Conservation (phyloP, 2,113 vertebrate genomes). For the Ovibos moschatus region DNA sequence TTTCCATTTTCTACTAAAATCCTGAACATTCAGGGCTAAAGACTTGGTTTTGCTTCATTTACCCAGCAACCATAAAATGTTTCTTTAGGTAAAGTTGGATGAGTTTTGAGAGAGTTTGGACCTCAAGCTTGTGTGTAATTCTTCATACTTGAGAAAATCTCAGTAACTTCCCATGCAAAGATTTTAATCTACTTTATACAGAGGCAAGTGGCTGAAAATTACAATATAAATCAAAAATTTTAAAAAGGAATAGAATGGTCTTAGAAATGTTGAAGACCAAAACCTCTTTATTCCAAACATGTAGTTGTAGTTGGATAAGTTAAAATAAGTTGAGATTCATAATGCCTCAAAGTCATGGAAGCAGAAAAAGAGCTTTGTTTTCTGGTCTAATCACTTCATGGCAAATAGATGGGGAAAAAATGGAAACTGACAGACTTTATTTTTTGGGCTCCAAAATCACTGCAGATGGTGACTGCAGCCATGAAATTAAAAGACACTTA, state of each 20-base stretch:
- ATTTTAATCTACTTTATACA: conserved; percentile 24
- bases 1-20: conserved; percentile 10
- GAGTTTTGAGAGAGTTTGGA: not conserved
- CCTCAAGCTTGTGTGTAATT: not conserved
- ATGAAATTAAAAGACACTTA: not conserved
- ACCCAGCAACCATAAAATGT: not conserved
- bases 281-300: conserved; percentile 45
- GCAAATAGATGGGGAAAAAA: not conserved
- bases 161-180: not conserved
- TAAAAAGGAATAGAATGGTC: not conserved
- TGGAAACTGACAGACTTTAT: not conserved
- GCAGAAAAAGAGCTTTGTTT: not conserved
- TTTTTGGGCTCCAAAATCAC: not conserved
- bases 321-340: conserved; percentile 42
- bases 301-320: conserved; percentile 48
- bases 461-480: not conserved
- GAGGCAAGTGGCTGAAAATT: conserved; percentile 40
- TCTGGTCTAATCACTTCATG: not conserved
- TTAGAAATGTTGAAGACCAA: conserved; percentile 38
- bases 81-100: not conserved
- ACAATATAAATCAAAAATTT: not conserved
- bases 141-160: conserved; percentile 1
- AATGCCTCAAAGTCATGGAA: conserved; percentile 35
- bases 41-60: not conserved
- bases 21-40: not conserved